Percentiles rank a stretch among this genome's conserved stretches.
phyloP scores from a whole-genome alignment of 1,140 invertebrate genomes.

The Teleopsis dalmanni region DNA sequence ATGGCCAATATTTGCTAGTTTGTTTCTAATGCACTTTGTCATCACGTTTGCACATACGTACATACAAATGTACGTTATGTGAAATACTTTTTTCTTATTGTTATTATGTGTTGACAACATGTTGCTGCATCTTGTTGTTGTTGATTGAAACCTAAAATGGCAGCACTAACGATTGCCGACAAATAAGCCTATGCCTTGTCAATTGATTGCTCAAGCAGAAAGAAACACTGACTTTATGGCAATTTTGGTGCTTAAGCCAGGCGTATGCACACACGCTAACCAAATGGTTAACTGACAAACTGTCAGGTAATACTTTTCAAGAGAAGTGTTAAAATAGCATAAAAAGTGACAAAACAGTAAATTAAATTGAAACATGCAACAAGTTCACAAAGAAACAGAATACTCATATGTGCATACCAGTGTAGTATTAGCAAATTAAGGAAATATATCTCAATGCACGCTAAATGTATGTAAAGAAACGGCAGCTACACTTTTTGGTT shows the following conservation, averaged over 20 bases:
- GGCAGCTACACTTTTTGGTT: background rate
- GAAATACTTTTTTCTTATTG: too few relatives aligned
- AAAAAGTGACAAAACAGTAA: background rate
- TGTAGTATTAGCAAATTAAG: too few relatives aligned
- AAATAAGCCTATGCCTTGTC: conserved; percentile 5
- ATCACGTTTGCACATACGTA: too few relatives aligned
- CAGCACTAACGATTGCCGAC: background rate
- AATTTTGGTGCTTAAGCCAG: background rate
- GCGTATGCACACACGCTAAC: too few relatives aligned
- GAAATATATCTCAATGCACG: background rate
- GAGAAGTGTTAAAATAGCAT: background rate
- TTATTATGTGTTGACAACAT: conserved; percentile 24
- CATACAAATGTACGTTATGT: too few relatives aligned
- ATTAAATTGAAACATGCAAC: too few relatives aligned
- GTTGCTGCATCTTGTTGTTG: too few relatives aligned
- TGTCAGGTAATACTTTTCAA: background rate
- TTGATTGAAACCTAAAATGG: conserved; percentile 10
- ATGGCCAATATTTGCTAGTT: too few relatives aligned
- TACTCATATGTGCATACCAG: too few relatives aligned
- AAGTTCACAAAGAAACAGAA: background rate
- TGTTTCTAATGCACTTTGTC: too few relatives aligned
- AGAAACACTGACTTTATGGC: background rate
- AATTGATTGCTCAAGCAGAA: conserved; percentile 2
- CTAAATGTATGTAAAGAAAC: background rate
- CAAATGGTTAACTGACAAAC: conserved; percentile 1